These are phyloP conservation scores for Chaitophorus viminalis DNA, from an alignment of 2,888 invertebrate genomes.

Conservation along the genomic window DNA sequence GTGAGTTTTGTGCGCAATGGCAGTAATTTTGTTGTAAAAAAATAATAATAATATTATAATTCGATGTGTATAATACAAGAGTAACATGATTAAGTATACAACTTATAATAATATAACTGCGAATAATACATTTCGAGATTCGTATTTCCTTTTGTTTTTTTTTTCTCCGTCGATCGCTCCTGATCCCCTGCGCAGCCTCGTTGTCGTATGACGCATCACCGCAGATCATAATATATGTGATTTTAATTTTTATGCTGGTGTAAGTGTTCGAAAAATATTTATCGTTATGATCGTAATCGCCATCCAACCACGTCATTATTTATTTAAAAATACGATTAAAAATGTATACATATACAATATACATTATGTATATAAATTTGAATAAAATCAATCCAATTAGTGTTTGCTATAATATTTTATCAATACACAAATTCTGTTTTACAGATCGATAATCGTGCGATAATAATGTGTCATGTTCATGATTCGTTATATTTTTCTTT, in stretches of 20 bases:
- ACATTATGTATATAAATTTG: too few relatives aligned
- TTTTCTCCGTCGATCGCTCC: background rate
- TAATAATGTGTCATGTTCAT: too few relatives aligned
- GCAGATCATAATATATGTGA: background rate
- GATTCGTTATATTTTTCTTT: too few relatives aligned
- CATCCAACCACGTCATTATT: background rate
- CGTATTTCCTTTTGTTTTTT: too few relatives aligned
- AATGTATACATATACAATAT: too few relatives aligned
- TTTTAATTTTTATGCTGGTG: background rate
- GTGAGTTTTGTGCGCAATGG: too few relatives aligned
- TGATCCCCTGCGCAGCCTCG: background rate
- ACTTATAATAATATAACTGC: background rate
- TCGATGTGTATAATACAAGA: background rate
- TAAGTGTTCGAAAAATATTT: background rate
- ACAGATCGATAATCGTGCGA: too few relatives aligned
- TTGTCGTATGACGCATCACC: background rate
- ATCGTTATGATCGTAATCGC: background rate
- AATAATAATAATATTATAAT: background rate
- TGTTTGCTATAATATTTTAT: too few relatives aligned
- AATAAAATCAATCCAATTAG: too few relatives aligned
- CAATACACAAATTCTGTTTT: too few relatives aligned
- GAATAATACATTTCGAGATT: background rate
- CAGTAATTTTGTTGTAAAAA: background rate
- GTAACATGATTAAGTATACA: background rate
- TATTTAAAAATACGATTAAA: too few relatives aligned